Base-by-base conservation (phyloP, 2,888 invertebrate species). In the Ceraclea dissimilis region DNA sequence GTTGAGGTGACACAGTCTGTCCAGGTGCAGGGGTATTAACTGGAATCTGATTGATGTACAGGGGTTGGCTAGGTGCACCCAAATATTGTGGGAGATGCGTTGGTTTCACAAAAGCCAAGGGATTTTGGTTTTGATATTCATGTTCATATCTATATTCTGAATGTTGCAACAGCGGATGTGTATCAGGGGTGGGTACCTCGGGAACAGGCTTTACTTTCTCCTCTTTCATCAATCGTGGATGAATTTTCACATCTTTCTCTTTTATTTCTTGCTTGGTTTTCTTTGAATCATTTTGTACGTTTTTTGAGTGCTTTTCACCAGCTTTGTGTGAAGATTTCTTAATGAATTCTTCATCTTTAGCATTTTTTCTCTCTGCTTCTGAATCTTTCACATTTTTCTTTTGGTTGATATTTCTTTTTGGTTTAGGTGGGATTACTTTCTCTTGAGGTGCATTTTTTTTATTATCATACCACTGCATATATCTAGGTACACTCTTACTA, bases 381-480 rank as follows among this genome's bases (percentile, higher is more conserved):
- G 67, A 65, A 47, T 76, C 75, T 70, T 74, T 76, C 4, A 49
- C 57, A 61, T 69, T 68, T 72, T 76, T 63, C 66, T 59, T 68
- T 75, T 76, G 16, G 72, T 57, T 58, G n/a, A 56, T 59, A 69
- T 69, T 65, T 56, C 78, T 66, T 68, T 77, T 78, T 22, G 77
- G 77, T 70, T 78, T 78, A 52, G 66, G 73, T 4, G 78, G 78
- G 51, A 68, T 62, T 2, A 66, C 65, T 67, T 79, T 79, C 4
- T 51, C 43, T 47, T 57, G 59, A 17, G 53, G 16, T 59, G 79
- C 11, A 52, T 77, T 66, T 65, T 80, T 82, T 66, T 83, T 83
- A 50, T 80, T 83, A 63, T 74, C 78, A 64, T 88, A 88, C 88
- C 88, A 88, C 65, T 88, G 87, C 88, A 88, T 88, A 64, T 88